Conservation (phyloP, 2,113 vertebrate species). For the Corythoichthys intestinalis region DNA sequence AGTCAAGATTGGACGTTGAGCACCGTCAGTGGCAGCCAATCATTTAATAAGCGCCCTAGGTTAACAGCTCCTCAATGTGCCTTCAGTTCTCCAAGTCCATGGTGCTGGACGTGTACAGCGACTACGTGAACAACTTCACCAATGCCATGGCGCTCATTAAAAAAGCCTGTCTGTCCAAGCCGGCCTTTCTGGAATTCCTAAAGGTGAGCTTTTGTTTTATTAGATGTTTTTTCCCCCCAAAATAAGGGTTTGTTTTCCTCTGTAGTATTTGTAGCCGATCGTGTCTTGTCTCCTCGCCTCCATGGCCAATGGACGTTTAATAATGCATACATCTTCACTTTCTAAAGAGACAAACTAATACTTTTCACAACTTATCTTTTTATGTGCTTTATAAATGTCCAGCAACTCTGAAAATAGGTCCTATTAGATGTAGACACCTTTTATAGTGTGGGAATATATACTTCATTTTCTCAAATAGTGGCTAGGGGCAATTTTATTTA, state of each 20-base stretch:
- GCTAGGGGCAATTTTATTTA: not conserved
- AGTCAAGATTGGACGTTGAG: too few relatives aligned
- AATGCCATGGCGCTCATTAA: conserved; percentile 93
- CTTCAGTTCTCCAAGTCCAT: conserved; percentile 95
- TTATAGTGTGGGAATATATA: conserved; percentile 1
- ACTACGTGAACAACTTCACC: conserved; percentile 98
- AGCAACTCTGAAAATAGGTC: not conserved
- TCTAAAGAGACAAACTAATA: conserved; percentile 10
- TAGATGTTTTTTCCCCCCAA: not conserved
- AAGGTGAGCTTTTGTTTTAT: conserved; percentile 75
- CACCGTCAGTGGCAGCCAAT: conserved; percentile 8
- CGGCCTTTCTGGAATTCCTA: conserved; percentile 90
- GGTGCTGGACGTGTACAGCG: conserved; percentile 94
- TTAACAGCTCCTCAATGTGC: conserved; percentile 17
- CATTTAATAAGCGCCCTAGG: conserved; percentile 29
- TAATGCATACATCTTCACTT: conserved; percentile 12
- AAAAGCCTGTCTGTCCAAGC: conserved; percentile 93
- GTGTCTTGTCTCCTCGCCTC: not conserved
- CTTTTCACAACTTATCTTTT: not conserved
- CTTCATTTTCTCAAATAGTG: not conserved
- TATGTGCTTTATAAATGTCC: conserved; percentile 1
- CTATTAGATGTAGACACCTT: conserved; percentile 2
- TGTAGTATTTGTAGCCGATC: not conserved
- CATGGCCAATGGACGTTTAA: not conserved
- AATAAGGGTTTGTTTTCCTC: conserved; percentile 5